A percentile compares a stretch with the other conserved stretches of the same genome.
phyloP scores from a whole-genome alignment of 2,797 vertebrate species.

The Arnoldichthys spilopterus region DNA sequence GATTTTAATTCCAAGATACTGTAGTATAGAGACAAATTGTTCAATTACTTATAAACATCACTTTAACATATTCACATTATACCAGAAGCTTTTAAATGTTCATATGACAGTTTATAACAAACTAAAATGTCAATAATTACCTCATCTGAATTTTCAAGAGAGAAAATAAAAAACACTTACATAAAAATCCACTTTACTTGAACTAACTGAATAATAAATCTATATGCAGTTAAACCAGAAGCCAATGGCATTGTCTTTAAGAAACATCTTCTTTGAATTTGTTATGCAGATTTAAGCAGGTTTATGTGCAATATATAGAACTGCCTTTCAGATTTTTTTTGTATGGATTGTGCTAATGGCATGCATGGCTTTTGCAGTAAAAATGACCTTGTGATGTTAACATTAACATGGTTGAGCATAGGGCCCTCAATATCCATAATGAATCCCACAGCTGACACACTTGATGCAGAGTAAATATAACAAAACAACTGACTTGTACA shows the following conservation, averaged over 20 bases:
- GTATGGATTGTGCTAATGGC: constrained; percentile 5
- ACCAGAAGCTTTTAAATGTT: neutral
- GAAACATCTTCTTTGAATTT: neutral
- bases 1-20: neutral
- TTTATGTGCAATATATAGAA: neutral
- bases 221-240: neutral
- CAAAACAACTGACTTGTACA: constrained; percentile 13
- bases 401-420: constrained; percentile 12
- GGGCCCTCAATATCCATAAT: neutral
- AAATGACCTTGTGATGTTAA: constrained; percentile 28
- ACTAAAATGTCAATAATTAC: neutral
- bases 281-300: neutral
- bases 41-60: neutral
- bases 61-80: neutral
- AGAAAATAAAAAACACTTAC: neutral
- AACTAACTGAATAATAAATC: constrained; percentile 8
- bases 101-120: neutral
- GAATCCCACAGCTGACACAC: neutral
- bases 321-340: constrained; percentile 2
- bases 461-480: neutral
- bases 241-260: neutral
- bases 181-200: neutral
- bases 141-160: neutral
- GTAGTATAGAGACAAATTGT: neutral
- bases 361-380: constrained; percentile 2